Evolutionary conservation across 2,888 invertebrate genomes (phyloP).

Genomic region (Agrilus mali): DNA sequence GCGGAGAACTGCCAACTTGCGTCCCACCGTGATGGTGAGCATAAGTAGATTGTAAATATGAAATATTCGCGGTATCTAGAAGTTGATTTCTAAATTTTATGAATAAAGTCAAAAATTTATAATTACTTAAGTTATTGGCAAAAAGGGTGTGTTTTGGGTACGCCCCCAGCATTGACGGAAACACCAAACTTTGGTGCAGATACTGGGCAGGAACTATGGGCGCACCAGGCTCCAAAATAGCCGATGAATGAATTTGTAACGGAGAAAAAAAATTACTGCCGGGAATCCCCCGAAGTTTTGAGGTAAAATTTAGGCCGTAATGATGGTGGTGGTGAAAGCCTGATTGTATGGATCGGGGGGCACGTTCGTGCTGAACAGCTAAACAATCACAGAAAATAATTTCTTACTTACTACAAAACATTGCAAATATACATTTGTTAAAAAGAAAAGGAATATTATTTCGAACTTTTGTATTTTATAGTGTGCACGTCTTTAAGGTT

Average conservation of each 20-base stretch:
- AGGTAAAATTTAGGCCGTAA: conserved; percentile 24
- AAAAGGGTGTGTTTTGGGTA: conserved; percentile 28
- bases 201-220: conserved; percentile 19
- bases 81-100: conserved; percentile 2
- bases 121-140: conserved; percentile 11
- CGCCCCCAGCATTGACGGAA: conserved; percentile 29
- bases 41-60: too few relatives aligned
- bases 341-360: conserved; percentile 48
- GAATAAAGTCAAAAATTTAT: neutral
- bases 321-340: conserved; percentile 30
- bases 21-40: too few relatives aligned
- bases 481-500: too few relatives aligned
- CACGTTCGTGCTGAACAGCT: conserved; percentile 88
- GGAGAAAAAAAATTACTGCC: conserved; percentile 25
- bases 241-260: conserved; percentile 23
- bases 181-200: conserved; percentile 29
- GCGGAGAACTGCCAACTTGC: too few relatives aligned
- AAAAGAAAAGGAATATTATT: too few relatives aligned
- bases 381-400: conserved; percentile 17
- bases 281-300: conserved; percentile 24
- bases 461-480: too few relatives aligned
- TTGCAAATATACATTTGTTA: too few relatives aligned
- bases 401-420: conserved; percentile 6
- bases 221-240: conserved; percentile 16
- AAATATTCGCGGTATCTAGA: conserved; percentile 8